Evolutionary conservation across 1,140 invertebrate species (phyloP).

Genomic region (Aleiodes sp.): DNA sequence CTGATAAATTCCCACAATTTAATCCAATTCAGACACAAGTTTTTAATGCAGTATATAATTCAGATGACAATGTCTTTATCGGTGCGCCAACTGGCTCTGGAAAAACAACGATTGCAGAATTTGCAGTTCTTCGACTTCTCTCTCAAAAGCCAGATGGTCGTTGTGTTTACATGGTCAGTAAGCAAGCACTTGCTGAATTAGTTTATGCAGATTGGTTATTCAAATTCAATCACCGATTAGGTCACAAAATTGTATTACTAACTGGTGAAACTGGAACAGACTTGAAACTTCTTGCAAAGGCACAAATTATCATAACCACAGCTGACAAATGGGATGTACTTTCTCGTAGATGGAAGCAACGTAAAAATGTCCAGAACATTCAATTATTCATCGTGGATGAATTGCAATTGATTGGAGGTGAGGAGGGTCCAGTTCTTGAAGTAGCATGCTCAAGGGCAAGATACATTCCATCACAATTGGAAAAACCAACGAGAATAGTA

Average conservation of each 20-base stretch:
- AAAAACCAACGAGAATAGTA: conserved; percentile 94
- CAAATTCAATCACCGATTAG: conserved; percentile 85
- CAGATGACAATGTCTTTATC: conserved; percentile 98
- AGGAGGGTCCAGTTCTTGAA: conserved; percentile 93
- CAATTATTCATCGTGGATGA: conserved; percentile 98
- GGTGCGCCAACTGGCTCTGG: conserved; percentile 97
- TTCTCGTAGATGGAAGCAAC: conserved; percentile 97
- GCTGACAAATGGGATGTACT: conserved; percentile 99
- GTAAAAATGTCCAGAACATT: conserved; percentile 98
- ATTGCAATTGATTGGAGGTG: conserved; percentile 89
- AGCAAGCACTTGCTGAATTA: conserved; percentile 91
- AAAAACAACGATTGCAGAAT: conserved; percentile 97
- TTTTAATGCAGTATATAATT: conserved; percentile 98
- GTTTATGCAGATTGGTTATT: conserved; percentile 91
- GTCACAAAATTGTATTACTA: conserved; percentile 90
- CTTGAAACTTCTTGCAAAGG: conserved; percentile 90
- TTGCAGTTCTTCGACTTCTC: conserved; percentile 92
- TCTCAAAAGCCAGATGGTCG: conserved; percentile 76
- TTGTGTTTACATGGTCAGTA: conserved; percentile 94
- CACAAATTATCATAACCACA: conserved; percentile 95
- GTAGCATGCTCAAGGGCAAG: conserved; percentile 97
- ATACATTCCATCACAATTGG: conserved; percentile 97
- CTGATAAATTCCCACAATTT: conserved; percentile 89
- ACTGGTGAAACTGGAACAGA: conserved; percentile 98
- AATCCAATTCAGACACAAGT: conserved; percentile 99